A percentile compares a stretch with the other conserved stretches of the same genome.
These are phyloP conservation scores for Neosilurus hyrtlii DNA, from an alignment of 2,797 vertebrate genomes.

Conservation along the genomic window DNA sequence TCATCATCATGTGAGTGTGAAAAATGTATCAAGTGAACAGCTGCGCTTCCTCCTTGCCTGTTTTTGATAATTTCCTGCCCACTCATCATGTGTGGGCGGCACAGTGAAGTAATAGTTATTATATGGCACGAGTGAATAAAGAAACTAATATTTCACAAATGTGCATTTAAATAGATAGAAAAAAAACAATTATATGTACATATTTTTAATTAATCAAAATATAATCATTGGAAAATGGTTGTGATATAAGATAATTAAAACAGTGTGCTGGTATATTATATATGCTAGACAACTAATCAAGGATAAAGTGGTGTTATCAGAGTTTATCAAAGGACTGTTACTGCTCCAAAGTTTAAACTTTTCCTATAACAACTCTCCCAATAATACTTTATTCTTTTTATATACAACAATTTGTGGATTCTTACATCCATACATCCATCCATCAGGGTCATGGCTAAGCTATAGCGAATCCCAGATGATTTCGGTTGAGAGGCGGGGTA, in stretches of 20 bases:
- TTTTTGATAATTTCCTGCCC: slow-evolving; percentile 3
- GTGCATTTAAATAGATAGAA: neutral
- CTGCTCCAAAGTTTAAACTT: neutral
- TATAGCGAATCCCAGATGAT: too few species aligned
- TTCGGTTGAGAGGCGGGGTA: too few species aligned
- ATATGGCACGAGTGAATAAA: neutral
- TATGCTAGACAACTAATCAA: neutral
- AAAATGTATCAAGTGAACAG: neutral
- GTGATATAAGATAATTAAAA: too few species aligned
- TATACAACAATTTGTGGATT: neutral
- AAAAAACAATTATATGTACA: too few species aligned
- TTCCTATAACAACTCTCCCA: neutral
- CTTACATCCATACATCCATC: neutral
- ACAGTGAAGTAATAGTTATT: neutral
- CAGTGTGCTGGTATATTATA: neutral
- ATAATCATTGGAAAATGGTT: neutral
- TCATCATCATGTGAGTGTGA: slow-evolving; percentile 27
- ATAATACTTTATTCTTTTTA: neutral
- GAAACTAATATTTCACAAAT: neutral
- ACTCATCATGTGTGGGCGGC: neutral
- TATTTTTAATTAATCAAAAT: neutral
- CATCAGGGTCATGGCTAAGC: too few species aligned
- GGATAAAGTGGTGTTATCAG: neutral
- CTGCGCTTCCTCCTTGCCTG: slow-evolving; percentile 2
- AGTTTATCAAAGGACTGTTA: neutral